phyloP scores from a whole-genome alignment of 2,888 invertebrate species.

The Tachina fera region DNA sequence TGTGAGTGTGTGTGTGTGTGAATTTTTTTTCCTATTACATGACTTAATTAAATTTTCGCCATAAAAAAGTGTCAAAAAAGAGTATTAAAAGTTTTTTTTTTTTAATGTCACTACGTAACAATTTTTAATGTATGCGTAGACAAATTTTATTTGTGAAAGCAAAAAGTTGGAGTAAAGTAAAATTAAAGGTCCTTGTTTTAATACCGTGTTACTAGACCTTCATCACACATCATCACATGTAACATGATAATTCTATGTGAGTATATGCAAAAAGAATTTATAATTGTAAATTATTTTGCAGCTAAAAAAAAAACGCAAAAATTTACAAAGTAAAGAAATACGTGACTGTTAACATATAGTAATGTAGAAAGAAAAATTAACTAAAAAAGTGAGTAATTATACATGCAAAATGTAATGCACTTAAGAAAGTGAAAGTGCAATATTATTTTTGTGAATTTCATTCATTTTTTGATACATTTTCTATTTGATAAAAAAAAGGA shows the following conservation, averaged over 20 bases:
- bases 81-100: constrained; percentile 26
- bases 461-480: no score
- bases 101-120: neutral
- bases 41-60: constrained; percentile 52
- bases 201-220: neutral
- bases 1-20: neutral
- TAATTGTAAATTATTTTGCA: constrained; percentile 58
- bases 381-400: neutral
- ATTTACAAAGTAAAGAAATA: constrained; percentile 53
- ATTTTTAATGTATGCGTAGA: neutral
- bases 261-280: constrained; percentile 25
- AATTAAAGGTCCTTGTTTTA: neutral
- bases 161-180: neutral
- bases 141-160: neutral
- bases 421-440: neutral
- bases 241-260: constrained; percentile 59
- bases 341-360: constrained; percentile 62
- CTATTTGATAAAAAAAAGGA: no score
- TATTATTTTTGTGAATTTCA: constrained; percentile 7
- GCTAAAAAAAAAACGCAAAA: constrained; percentile 46
- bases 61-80: constrained; percentile 11
- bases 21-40: constrained; percentile 10
- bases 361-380: constrained; percentile 41
- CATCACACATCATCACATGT: constrained; percentile 56
- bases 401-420: neutral